phyloP scores from a whole-genome alignment of 1,140 invertebrate species.

The Listronotus oregonensis region DNA sequence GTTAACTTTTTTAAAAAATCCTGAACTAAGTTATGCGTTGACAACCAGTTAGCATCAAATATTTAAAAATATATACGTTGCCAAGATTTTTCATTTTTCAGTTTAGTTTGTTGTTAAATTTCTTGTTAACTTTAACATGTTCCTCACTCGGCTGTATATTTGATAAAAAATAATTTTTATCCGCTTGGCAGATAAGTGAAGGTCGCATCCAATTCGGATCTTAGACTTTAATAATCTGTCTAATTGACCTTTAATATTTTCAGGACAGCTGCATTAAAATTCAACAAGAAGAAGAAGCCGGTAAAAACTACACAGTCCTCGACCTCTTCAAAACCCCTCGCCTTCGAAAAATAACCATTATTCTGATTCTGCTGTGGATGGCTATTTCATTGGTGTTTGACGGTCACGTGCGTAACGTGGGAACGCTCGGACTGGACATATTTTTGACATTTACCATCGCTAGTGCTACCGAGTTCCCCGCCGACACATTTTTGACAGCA shows the following conservation, averaged over 20 bases:
- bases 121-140: no score
- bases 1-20: no score
- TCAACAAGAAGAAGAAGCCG: slow-evolving; percentile 69
- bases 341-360: slow-evolving; percentile 70
- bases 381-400: slow-evolving; percentile 84
- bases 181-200: no score
- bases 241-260: background rate
- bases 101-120: no score
- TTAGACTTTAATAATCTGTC: no score
- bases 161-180: no score
- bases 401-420: slow-evolving; percentile 83
- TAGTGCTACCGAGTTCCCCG: slow-evolving; percentile 79
- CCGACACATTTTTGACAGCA: slow-evolving; percentile 79
- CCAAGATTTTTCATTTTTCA: no score
- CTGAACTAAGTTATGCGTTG: no score
- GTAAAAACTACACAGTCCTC: slow-evolving; percentile 73
- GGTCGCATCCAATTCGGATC: no score
- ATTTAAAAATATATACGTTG: no score
- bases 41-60: no score
- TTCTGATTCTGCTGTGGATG: slow-evolving; percentile 85
- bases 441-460: slow-evolving; percentile 85
- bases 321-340: slow-evolving; percentile 78
- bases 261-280: slow-evolving; percentile 69
- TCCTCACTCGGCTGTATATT: no score
- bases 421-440: slow-evolving; percentile 75